Percentiles rank a stretch among this genome's conserved stretches.
phyloP scores from a whole-genome alignment of 2,113 vertebrate species.

The Spheniscus mendiculus region DNA sequence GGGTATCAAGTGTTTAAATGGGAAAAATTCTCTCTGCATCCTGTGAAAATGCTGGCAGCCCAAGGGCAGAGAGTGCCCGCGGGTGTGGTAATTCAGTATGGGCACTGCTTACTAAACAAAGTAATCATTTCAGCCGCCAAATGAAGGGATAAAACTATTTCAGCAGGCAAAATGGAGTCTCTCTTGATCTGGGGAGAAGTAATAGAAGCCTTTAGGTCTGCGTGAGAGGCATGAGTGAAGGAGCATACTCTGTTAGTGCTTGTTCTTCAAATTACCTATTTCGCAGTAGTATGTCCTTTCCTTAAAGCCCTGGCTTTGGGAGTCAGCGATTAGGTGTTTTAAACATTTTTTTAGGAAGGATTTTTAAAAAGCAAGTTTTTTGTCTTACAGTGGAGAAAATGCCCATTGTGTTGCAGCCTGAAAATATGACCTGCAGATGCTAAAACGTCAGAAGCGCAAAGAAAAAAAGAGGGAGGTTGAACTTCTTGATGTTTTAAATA shows the following conservation, averaged over 20 bases:
- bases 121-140: background rate
- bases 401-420: accelerated
- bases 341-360: background rate
- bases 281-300: background rate
- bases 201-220: background rate
- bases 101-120: background rate
- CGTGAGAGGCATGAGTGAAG: accelerated
- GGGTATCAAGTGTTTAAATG: conserved; percentile 37
- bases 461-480: background rate
- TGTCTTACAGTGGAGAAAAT: background rate
- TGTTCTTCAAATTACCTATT: background rate
- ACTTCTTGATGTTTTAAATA: background rate
- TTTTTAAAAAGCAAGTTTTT: background rate
- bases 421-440: background rate
- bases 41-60: conserved; percentile 30
- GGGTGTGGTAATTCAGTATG: background rate
- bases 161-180: background rate
- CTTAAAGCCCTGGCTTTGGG: background rate
- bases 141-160: background rate
- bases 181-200: background rate
- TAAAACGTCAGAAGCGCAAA: background rate
- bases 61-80: background rate
- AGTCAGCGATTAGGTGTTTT: background rate
- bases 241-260: background rate
- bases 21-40: conserved; percentile 10